Percentiles rank a stretch among this genome's conserved stretches.
Evolutionary conservation across 2,113 vertebrate species (phyloP).

Genomic region (Noturus placidus): DNA sequence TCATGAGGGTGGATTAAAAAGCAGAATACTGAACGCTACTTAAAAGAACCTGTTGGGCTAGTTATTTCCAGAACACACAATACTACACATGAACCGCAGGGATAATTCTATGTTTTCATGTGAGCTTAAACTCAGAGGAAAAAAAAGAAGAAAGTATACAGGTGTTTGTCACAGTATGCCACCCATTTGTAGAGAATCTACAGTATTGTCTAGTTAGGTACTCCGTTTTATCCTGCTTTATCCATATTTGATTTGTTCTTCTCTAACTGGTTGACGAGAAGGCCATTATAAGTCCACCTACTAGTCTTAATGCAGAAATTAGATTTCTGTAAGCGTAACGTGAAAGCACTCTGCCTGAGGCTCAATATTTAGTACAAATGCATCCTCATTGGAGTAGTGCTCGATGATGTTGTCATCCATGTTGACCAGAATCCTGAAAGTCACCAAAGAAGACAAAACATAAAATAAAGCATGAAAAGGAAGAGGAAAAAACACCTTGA

Average conservation of each 20-base stretch:
- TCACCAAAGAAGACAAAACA: conserved; percentile 49
- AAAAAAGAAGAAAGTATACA: not conserved
- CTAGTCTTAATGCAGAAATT: conserved; percentile 42
- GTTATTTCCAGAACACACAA: conserved; percentile 21
- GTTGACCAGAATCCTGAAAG: conserved; percentile 90
- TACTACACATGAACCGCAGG: not conserved
- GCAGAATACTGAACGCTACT: conserved; percentile 9
- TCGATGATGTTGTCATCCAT: conserved; percentile 98
- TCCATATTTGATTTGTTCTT: not conserved
- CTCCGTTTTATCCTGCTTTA: not conserved
- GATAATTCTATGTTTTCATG: not conserved
- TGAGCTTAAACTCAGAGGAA: not conserved
- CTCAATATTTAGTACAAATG: conserved; percentile 93
- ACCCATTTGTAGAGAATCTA: conserved; percentile 3
- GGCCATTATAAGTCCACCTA: not conserved
- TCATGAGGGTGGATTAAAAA: conserved; percentile 12
- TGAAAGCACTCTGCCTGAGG: conserved; percentile 86
- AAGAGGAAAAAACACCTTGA: too few species aligned
- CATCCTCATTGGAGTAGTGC: conserved; percentile 97
- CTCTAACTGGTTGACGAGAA: not conserved
- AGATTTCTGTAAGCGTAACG: conserved; percentile 89
- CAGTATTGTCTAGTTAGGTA: not conserved
- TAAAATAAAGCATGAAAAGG: not conserved
- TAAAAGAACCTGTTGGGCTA: conserved; percentile 15
- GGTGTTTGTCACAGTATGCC: conserved; percentile 7